Conservation (phyloP, 2,888 invertebrate genomes). For the Catocala fraxini region DNA sequence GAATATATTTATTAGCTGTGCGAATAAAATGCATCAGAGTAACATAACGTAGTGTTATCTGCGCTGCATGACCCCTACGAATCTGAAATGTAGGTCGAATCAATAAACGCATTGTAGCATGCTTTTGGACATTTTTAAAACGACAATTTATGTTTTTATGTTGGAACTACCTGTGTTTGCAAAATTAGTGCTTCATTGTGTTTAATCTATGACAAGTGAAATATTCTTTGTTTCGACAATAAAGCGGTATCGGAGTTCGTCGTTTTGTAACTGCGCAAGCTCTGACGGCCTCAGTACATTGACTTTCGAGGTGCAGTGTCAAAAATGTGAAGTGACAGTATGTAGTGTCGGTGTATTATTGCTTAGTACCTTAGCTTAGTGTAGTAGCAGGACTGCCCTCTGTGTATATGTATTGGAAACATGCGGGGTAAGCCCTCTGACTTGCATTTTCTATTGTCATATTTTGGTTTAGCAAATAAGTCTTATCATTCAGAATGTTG, state of each 20-base stretch:
- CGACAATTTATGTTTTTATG: constrained; percentile 16
- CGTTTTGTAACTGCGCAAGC: constrained; percentile 2
- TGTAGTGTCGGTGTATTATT: constrained; percentile 2
- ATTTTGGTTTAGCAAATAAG: too few species aligned
- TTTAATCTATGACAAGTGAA: background rate
- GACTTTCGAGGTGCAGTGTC: background rate
- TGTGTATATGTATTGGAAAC: constrained; percentile 10
- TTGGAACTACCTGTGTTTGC: constrained; percentile 29
- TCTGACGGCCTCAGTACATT: background rate
- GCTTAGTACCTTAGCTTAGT: background rate
- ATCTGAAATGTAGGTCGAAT: constrained; percentile 62
- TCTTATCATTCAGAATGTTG: too few species aligned
- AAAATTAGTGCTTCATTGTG: constrained; percentile 20
- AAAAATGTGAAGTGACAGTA: constrained; percentile 5
- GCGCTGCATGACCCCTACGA: constrained; percentile 53
- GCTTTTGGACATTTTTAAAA: constrained; percentile 45
- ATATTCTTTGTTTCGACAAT: constrained; percentile 1
- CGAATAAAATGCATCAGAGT: constrained; percentile 39
- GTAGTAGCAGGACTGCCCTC: background rate
- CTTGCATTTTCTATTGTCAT: constrained; percentile 20
- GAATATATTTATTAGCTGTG: constrained; percentile 16
- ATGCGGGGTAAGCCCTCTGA: constrained; percentile 47
- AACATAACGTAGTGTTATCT: constrained; percentile 51
- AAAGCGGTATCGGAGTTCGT: background rate
- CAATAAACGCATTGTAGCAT: constrained; percentile 59